Percentiles rank a stretch among this genome's conserved stretches.
phyloP scores from a whole-genome alignment of 2,888 invertebrate species.

The Pelosia muscerda region DNA sequence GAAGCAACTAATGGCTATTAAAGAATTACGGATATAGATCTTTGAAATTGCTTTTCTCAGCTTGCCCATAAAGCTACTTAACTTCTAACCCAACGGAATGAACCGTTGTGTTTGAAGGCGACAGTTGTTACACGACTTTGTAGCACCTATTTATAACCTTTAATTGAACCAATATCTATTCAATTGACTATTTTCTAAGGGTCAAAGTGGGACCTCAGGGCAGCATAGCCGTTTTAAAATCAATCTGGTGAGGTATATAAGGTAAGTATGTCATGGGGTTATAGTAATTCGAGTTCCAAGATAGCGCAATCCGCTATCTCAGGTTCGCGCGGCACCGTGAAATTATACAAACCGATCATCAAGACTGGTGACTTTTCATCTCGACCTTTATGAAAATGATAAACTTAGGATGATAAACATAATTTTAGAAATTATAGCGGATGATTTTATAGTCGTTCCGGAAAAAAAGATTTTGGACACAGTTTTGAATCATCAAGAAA shows the following conservation, averaged over 20 bases:
- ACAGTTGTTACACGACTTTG: neutral
- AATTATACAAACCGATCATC: constrained; percentile 79
- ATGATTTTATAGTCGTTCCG: no score
- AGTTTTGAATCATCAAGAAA: no score
- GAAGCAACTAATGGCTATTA: neutral
- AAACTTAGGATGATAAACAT: constrained; percentile 50
- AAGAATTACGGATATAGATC: neutral
- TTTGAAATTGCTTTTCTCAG: neutral
- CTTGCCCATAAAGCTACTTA: neutral
- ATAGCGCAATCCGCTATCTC: constrained; percentile 72
- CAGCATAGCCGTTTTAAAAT: constrained; percentile 65
- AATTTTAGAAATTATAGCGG: constrained; percentile 26
- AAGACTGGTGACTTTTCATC: constrained; percentile 71
- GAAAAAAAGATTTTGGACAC: no score
- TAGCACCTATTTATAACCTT: constrained; percentile 1
- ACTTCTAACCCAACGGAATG: neutral
- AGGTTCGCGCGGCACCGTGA: constrained; percentile 75
- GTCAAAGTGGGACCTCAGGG: constrained; percentile 50
- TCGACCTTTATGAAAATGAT: constrained; percentile 65
- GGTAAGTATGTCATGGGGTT: constrained; percentile 81
- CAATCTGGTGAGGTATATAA: constrained; percentile 74
- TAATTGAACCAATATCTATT: constrained; percentile 9
- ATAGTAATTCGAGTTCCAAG: constrained; percentile 69
- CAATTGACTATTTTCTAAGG: constrained; percentile 27
- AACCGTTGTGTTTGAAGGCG: no score